Evolutionary conservation across 2,113 vertebrate species (phyloP).

Genomic region (Orcinus orca): DNA sequence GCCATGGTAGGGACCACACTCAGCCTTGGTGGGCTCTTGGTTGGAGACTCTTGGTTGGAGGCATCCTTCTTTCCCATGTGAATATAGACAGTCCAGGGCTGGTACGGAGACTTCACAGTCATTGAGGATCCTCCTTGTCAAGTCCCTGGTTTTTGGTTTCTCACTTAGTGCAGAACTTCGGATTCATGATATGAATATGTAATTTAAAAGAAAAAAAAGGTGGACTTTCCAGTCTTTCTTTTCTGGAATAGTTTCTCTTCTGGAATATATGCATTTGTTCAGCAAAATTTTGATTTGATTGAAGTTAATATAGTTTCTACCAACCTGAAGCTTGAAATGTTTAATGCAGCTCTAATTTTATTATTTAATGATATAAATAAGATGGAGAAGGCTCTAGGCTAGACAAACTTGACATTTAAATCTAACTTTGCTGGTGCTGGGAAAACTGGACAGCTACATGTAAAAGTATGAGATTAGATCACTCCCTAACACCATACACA

Average conservation of each 20-base stretch:
- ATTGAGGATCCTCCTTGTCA: not conserved
- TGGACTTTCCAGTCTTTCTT: not conserved
- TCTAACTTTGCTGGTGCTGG: not conserved
- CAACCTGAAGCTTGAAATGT: not conserved
- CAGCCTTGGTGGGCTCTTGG: not conserved
- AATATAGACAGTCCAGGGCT: not conserved
- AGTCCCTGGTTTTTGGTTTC: not conserved
- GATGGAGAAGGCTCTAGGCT: not conserved
- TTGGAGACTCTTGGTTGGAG: not conserved
- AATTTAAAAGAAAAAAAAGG: not conserved
- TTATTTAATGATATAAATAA: conserved; percentile 39
- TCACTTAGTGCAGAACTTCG: not conserved
- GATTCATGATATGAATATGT: not conserved
- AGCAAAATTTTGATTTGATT: conserved; percentile 32
- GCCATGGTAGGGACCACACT: fast-evolving
- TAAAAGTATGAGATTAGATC: no score
- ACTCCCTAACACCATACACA: no score
- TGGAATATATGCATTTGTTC: conserved; percentile 9
- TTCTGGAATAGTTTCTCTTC: not conserved
- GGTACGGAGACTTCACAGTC: not conserved
- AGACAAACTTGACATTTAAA: conserved; percentile 47
- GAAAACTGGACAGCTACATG: no score
- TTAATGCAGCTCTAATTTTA: conserved; percentile 53
- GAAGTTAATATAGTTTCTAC: not conserved
- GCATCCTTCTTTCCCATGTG: not conserved